phyloP scores from a whole-genome alignment of 1,140 invertebrate species.

The Lepidostoma basale region DNA sequence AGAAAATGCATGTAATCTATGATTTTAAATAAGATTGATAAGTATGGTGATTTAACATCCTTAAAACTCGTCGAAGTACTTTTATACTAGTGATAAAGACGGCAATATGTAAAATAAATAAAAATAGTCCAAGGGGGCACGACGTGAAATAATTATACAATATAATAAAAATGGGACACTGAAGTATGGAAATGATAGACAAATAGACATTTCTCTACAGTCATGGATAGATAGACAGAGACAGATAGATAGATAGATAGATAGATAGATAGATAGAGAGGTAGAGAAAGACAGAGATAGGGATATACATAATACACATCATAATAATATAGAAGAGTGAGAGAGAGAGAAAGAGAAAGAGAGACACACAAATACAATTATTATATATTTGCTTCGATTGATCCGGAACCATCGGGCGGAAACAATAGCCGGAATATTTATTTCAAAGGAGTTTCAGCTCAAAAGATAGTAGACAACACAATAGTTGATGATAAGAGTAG shows the following conservation, averaged over 20 bases:
- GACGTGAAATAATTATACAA: background rate
- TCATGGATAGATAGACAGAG: conserved; percentile 46
- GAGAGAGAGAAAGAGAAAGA: conserved; percentile 57
- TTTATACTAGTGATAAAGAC: too few species aligned
- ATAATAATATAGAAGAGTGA: too few species aligned
- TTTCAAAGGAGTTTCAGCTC: too few species aligned
- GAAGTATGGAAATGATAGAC: conserved; percentile 6
- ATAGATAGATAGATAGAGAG: conserved; percentile 57
- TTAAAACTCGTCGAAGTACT: too few species aligned
- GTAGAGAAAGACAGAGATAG: conserved; percentile 57
- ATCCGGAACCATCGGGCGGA: background rate
- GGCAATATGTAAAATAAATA: too few species aligned
- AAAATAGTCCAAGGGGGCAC: conserved; percentile 9
- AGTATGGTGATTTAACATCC: too few species aligned
- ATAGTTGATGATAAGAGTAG: too few species aligned
- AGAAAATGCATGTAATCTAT: too few species aligned
- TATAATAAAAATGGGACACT: background rate
- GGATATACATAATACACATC: too few species aligned
- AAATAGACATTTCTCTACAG: conserved; percentile 14
- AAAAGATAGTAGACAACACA: too few species aligned
- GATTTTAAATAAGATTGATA: too few species aligned
- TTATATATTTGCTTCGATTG: conserved; percentile 50
- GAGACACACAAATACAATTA: conserved; percentile 57
- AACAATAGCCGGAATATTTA: too few species aligned
- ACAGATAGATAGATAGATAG: conserved; percentile 62